These are phyloP conservation scores for Candidula unifasciata DNA, from an alignment of 2,888 invertebrate genomes.

Conservation along the genomic window DNA sequence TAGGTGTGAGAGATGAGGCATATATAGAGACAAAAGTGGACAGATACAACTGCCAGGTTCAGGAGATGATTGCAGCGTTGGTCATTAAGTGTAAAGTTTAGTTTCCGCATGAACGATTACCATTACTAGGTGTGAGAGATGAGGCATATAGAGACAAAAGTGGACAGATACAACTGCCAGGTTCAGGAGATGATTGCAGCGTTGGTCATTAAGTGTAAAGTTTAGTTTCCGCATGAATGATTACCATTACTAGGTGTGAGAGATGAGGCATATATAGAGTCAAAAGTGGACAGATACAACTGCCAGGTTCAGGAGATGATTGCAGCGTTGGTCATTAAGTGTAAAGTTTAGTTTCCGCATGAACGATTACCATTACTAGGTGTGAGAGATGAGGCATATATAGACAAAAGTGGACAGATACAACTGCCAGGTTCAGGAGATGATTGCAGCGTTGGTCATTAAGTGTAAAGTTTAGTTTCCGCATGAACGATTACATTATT, in stretches of 20 bases:
- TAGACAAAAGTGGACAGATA: conserved; percentile 36
- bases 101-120: background rate
- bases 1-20: conserved; percentile 29
- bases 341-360: background rate
- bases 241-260: no score
- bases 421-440: conserved; percentile 35
- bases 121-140: no score
- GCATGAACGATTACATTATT: no score
- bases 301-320: conserved; percentile 34
- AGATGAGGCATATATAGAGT: conserved; percentile 31
- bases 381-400: conserved; percentile 25
- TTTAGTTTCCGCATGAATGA: background rate
- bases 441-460: conserved; percentile 19
- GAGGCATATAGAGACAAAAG: conserved; percentile 32
- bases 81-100: conserved; percentile 13
- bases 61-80: conserved; percentile 26
- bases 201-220: conserved; percentile 12
- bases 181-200: conserved; percentile 35
- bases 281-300: conserved; percentile 34
- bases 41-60: conserved; percentile 30
- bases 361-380: no score
- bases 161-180: conserved; percentile 28
- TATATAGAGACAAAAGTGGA: conserved; percentile 33
- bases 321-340: conserved; percentile 1
- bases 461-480: background rate